Evolutionary conservation across 2,888 invertebrate species (phyloP), one percentile per base, ranked within the genome.

Genomic region (Electrophaes corylata): DNA sequence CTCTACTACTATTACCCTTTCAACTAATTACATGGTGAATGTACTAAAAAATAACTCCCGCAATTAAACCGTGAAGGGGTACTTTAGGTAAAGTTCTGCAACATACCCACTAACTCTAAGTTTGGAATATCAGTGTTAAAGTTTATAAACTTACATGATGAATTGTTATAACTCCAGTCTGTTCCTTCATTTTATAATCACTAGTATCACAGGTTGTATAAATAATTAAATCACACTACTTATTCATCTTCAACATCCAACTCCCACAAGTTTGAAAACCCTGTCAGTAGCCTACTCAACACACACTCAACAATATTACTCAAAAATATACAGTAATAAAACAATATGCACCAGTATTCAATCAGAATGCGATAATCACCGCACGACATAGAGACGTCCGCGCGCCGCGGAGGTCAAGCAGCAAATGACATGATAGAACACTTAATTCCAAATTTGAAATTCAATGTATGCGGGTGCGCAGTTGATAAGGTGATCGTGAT

Each of bases 201-300:
- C 79, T 81, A 85, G 58, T 84, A 90, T 88, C 87, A 89, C 89
- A 90, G 87, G 39, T 87, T 85, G 84, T 81, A 89, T 88, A 88
- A 87, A 86, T 86, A 85, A 77, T 60, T 66, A 63, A 60, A 73
- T 67, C 68, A 47, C 16, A 54, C 77, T 64, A 69, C 72, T 75
- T 64, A 75, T n/a, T 86, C 83, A 62, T 84, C 85, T 0, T 86
- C 84, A 0, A 72, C 33, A 0, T 87, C 86, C 51, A 84, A 67
- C 31, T 84, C 83, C 69, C 75, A 80, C 10, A 84, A 18, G 33
- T 71, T 71, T 0, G 74, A 70, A 0, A 88, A 5, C 6, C 70
- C 65, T 8, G 63, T 55, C 11, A 88, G 35, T 0, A 83, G 37
- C 11, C 65, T 68, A 0, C 72, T 61, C 1, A 90, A 29, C n/a